Conservation (phyloP, 2,113 vertebrate species). For the Acrocephalus arundinaceus region DNA sequence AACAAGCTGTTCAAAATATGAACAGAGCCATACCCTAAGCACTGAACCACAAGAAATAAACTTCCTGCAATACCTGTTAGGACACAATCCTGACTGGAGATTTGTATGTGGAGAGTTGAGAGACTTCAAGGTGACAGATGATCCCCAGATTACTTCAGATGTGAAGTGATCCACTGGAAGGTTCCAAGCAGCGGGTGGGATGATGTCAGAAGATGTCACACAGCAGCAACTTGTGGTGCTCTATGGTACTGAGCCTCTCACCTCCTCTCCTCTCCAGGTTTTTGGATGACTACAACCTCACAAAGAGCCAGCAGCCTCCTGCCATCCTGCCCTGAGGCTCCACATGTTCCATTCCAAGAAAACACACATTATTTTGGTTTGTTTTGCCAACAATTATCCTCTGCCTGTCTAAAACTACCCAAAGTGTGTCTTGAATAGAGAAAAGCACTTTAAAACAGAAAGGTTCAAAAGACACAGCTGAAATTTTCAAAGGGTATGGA, state of each 20-base stretch:
- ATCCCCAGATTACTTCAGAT: neutral
- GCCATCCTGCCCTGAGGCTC: neutral
- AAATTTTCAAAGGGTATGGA: neutral
- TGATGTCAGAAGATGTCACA: neutral
- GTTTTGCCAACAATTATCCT: neutral
- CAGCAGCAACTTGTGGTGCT: rapidly evolving
- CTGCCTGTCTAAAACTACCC: neutral
- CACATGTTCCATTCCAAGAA: neutral
- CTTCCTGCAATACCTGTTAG: neutral
- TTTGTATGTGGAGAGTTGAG: rapidly evolving
- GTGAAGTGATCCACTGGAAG: neutral
- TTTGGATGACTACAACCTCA: neutral
- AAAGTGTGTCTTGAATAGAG: neutral
- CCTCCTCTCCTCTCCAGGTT: neutral
- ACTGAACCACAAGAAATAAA: neutral
- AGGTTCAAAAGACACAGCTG: rapidly evolving
- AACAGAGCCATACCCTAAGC: neutral
- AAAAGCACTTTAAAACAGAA: neutral
- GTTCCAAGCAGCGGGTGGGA: neutral
- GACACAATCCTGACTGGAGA: neutral
- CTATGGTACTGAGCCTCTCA: rapidly evolving
- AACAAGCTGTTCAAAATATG: neutral
- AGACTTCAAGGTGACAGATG: neutral
- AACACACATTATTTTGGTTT: neutral
- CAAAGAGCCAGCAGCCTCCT: neutral